Base-by-base conservation (phyloP, 2,113 vertebrate genomes). In the Isurus oxyrinchus region DNA sequence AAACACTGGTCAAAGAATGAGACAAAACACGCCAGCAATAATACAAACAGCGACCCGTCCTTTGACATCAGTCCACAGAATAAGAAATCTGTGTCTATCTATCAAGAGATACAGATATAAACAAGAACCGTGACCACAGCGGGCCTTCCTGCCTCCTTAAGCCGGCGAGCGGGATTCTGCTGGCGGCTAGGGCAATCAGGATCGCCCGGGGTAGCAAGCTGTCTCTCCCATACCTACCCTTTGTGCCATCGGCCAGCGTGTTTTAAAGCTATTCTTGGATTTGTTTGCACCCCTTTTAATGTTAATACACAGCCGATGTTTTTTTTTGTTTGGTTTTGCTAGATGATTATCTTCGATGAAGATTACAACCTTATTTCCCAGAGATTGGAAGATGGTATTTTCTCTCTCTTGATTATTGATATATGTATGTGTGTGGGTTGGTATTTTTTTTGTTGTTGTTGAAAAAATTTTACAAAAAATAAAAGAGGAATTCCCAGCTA, bases 171-270 rank as follows among this genome's bases (percentile, higher is more conserved):
- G 96, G 79, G 61, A 27, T 72, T 59, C 27, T 59, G 25, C 23
- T 16, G 67, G 23, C 96, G 96, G 95, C 88, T n/a, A 7, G 35
- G 63, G 96, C 90, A n/a, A 35, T 31, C 86, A 69, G 53, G 16
- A 7, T 49, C 61, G 76, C 53, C 72, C 81, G 96, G 96, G 57
- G 25, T 81, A 96, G 53, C 57, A 13, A 90, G 40, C 35, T 63
- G 25, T n/a, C 49, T 13, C 40, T 13, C 55, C 63, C 25, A 81
- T 61, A 97, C 97, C 84, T 97, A 97, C 97, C 96, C 96, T 97
- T 97, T 97, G 97, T 96, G 97, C 97, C 97, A 97, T 97, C 14
- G 67, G 57, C 35, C 63, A 8, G 84, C 63, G 86, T 95, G 94
- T 55, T 96, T 16, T 86, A 86, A 44, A 61, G 96, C 21, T 96